Conservation (phyloP, 2,888 invertebrate genomes). For the Pristionchus fissidentatus region DNA sequence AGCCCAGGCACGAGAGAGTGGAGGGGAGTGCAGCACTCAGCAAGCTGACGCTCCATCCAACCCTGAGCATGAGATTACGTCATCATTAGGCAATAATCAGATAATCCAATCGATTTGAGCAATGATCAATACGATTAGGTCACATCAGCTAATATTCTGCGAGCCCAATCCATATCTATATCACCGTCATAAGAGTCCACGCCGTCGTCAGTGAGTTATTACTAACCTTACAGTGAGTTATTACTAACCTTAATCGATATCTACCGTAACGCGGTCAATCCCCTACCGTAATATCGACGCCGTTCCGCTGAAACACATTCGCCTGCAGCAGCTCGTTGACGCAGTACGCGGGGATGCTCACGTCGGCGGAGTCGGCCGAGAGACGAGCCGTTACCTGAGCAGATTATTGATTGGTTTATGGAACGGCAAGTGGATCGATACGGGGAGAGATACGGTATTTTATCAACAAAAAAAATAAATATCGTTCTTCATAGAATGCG, state of each 20-base stretch:
- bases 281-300: conserved; percentile 22
- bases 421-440: no score
- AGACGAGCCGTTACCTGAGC: conserved; percentile 33
- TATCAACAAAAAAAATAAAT: no score
- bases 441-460: no score
- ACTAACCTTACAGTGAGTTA: no score
- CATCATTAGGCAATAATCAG: background rate
- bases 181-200: background rate
- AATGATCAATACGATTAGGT: background rate
- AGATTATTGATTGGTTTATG: no score
- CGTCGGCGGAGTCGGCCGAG: conserved; percentile 19
- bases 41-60: conserved; percentile 53
- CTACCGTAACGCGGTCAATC: no score
- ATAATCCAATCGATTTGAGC: background rate
- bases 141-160: background rate
- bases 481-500: no score
- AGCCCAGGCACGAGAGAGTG: conserved; percentile 50
- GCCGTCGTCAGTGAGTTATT: no score
- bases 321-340: conserved; percentile 41
- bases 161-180: background rate
- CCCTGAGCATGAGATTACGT: conserved; percentile 48
- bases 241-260: no score
- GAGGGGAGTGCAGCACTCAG: conserved; percentile 48
- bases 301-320: conserved; percentile 27
- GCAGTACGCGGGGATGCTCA: conserved; percentile 33